A percentile compares a stretch with the other conserved stretches of the same genome.
phyloP scores from a whole-genome alignment of 2,113 vertebrate genomes.

The Struthio camelus region DNA sequence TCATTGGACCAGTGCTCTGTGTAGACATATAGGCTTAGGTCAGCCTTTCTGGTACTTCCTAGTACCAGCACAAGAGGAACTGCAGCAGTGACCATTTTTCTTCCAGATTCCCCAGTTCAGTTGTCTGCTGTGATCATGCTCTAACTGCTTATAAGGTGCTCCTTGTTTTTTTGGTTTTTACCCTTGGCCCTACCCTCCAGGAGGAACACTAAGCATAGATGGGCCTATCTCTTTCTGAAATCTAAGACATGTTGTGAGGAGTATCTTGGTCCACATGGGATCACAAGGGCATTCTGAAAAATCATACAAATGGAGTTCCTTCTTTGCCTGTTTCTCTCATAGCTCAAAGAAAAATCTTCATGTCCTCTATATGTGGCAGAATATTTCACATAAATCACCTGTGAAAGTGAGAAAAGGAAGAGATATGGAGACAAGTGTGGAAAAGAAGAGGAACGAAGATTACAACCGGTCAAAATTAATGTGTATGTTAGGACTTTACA shows the following conservation, averaged over 20 bases:
- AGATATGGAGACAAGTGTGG: neutral
- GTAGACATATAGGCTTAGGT: neutral
- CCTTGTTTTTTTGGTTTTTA: too few species aligned
- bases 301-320: neutral
- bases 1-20: neutral
- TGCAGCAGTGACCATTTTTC: neutral
- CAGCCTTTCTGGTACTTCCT: neutral
- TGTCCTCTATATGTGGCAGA: neutral
- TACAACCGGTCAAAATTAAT: neutral
- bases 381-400: neutral
- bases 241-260: neutral
- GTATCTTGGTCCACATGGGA: neutral
- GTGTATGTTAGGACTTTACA: neutral
- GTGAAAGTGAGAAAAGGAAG: neutral
- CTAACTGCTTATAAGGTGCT: too few species aligned
- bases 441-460: neutral
- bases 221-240: neutral
- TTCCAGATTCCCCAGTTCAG: neutral
- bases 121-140: too few species aligned
- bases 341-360: neutral
- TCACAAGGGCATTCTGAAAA: neutral
- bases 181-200: neutral
- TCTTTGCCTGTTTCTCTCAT: neutral
- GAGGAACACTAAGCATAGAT: neutral
- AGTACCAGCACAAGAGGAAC: neutral